These are phyloP conservation scores for Lasioglossum figueresi DNA, from an alignment of 2,888 invertebrate genomes.

Conservation along the genomic window DNA sequence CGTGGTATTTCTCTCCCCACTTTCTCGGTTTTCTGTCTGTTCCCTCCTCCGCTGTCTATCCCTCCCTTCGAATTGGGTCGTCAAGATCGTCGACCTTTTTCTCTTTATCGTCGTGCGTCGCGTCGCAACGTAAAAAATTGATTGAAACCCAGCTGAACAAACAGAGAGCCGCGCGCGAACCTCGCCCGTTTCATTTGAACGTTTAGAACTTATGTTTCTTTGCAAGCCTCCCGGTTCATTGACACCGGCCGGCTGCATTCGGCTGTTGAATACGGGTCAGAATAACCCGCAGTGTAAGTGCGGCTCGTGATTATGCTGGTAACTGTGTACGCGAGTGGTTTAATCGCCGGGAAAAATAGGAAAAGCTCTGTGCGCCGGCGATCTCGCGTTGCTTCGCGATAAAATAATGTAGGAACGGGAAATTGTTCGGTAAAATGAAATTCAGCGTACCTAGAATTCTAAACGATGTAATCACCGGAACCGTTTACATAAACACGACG, in stretches of 20 bases:
- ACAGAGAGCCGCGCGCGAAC: slow-evolving; percentile 1
- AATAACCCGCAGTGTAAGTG: neutral
- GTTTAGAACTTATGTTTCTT: slow-evolving; percentile 10
- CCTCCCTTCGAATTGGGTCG: slow-evolving; percentile 67
- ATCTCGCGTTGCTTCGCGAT: neutral
- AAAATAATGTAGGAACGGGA: neutral
- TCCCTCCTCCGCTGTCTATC: neutral
- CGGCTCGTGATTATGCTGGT: neutral
- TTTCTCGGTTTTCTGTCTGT: neutral
- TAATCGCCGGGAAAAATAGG: neutral
- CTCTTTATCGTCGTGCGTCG: slow-evolving; percentile 14
- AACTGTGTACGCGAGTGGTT: neutral
- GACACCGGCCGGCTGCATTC: neutral
- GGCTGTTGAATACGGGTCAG: slow-evolving; percentile 5
- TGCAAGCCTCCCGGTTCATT: neutral
- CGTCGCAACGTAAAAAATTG: slow-evolving; percentile 8
- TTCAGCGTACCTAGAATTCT: neutral
- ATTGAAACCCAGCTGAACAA: slow-evolving; percentile 12
- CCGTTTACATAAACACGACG: no score
- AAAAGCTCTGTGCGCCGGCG: neutral
- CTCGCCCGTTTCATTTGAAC: neutral
- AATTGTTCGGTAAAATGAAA: neutral
- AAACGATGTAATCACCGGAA: neutral
- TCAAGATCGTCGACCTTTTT: slow-evolving; percentile 44
- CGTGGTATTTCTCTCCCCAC: slow-evolving; percentile 25